Evolutionary conservation across 2,888 invertebrate species (phyloP).

Genomic region (Folsomia manolachei): DNA sequence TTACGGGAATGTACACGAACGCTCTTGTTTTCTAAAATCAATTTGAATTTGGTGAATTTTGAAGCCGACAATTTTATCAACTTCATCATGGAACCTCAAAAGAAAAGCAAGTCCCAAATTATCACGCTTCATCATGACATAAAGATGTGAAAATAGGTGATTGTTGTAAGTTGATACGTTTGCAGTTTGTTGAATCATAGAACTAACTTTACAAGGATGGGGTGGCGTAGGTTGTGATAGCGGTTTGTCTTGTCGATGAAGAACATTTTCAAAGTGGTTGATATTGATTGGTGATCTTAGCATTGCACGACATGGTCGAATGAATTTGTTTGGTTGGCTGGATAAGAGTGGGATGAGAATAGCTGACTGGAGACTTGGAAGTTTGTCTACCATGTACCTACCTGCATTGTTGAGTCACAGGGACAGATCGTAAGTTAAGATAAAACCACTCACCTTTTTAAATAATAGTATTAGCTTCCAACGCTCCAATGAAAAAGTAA

Average conservation of each 20-base stretch:
- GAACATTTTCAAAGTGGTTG: neutral
- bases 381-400: neutral
- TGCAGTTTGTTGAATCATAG: no score
- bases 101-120: neutral
- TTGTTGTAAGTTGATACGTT: neutral
- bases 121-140: neutral
- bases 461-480: slow-evolving; percentile 18
- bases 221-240: neutral
- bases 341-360: neutral
- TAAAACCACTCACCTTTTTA: slow-evolving; percentile 20
- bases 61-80: no score
- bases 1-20: no score
- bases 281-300: no score
- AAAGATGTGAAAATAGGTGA: neutral
- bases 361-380: neutral
- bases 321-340: neutral
- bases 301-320: neutral
- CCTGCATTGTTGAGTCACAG: neutral
- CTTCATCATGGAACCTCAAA: no score
- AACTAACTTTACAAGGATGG: neutral
- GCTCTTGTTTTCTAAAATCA: no score
- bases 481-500: slow-evolving; percentile 14
- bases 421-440: neutral
- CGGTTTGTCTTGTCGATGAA: no score
- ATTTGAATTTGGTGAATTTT: no score